Evolutionary conservation across 2,888 invertebrate genomes (phyloP).

Genomic region (Peribatodes rhomboidaria): DNA sequence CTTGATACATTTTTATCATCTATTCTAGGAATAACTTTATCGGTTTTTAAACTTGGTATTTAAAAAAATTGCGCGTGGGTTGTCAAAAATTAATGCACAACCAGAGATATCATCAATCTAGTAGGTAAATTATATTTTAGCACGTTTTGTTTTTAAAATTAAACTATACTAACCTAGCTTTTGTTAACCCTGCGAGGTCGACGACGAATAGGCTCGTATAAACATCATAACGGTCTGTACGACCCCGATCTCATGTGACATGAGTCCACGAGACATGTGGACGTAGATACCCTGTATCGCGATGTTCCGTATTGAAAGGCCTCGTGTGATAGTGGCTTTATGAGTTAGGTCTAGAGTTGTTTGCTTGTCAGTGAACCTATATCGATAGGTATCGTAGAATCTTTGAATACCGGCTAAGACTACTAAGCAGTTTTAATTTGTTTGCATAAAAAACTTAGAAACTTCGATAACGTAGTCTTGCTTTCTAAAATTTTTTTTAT

Average conservation of each 20-base stretch:
- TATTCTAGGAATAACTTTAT: background rate
- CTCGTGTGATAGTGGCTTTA: conserved; percentile 18
- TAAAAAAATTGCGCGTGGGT: no score
- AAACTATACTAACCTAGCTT: conserved; percentile 33
- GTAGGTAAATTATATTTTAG: no score
- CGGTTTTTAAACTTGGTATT: no score
- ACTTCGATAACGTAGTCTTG: no score
- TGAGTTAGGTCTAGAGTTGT: conserved; percentile 14
- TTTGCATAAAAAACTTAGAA: no score
- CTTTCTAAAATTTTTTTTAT: no score
- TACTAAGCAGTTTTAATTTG: no score
- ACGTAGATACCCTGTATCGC: conserved; percentile 36
- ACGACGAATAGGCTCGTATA: conserved; percentile 54
- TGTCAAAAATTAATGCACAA: no score
- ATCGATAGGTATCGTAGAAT: no score
- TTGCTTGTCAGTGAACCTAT: conserved; percentile 1
- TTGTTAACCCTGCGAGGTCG: conserved; percentile 38
- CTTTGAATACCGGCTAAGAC: no score
- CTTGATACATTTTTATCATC: background rate
- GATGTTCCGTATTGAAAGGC: conserved; percentile 29
- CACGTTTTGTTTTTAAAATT: background rate
- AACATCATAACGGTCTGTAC: conserved; percentile 66
- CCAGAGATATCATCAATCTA: no score
- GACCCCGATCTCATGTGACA: conserved; percentile 62
- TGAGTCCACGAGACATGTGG: conserved; percentile 46